These are phyloP conservation scores for Tachina fera DNA, from an alignment of 2,888 invertebrate genomes.

Conservation along the genomic window DNA sequence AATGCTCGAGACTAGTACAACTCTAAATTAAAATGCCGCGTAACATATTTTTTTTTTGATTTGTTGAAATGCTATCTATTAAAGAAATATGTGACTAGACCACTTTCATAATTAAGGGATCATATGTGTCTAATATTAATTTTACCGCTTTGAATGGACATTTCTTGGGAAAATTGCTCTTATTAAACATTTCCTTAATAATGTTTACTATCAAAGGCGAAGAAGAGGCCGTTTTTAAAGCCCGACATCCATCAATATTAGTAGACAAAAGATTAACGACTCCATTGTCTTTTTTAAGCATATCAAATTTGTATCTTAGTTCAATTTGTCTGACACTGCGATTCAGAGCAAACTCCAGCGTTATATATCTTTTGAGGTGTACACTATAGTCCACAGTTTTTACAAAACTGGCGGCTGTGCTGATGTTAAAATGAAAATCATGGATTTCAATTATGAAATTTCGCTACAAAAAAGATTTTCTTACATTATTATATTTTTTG, in stretches of 20 bases:
- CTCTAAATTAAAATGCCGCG: too few species aligned
- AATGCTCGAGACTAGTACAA: too few species aligned
- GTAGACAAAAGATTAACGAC: constrained; percentile 61
- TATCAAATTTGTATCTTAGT: constrained; percentile 50
- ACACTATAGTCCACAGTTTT: constrained; percentile 22
- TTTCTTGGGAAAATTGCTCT: constrained; percentile 71
- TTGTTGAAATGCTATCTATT: too few species aligned
- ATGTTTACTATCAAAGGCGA: background rate
- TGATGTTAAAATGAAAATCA: background rate
- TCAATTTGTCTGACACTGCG: constrained; percentile 41
- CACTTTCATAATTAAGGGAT: too few species aligned
- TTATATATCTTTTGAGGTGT: background rate
- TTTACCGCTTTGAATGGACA: constrained; percentile 72
- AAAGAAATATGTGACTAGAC: too few species aligned
- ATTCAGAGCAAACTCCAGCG: background rate
- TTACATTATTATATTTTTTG: too few species aligned
- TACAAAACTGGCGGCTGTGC: background rate
- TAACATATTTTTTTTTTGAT: too few species aligned
- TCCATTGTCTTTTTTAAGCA: constrained; percentile 72
- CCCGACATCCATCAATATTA: background rate
- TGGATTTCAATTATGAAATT: background rate
- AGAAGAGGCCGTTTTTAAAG: background rate
- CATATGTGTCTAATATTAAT: too few species aligned
- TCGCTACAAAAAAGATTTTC: background rate
- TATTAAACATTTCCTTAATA: constrained; percentile 1